Evolutionary conservation across 2,113 vertebrate species (phyloP).

Genomic region (Rafetus swinhoei): DNA sequence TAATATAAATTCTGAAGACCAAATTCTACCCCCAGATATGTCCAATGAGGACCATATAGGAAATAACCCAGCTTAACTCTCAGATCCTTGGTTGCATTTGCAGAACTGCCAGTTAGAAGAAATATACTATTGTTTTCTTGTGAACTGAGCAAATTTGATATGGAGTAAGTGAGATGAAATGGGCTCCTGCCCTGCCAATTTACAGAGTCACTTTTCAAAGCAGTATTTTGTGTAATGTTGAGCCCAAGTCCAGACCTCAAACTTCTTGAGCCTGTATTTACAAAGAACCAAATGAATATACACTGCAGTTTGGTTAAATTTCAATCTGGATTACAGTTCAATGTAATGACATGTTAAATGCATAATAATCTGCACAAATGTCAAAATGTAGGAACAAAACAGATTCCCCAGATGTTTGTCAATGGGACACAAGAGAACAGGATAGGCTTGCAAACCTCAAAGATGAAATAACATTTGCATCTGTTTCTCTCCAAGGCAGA

Average conservation of each 20-base stretch:
- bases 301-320: conserved; percentile 47
- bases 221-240: background rate
- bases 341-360: background rate
- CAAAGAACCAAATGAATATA: conserved; percentile 5
- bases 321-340: conserved; percentile 16
- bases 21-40: background rate
- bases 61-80: background rate
- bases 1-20: background rate
- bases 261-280: conserved; percentile 16
- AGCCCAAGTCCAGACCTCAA: background rate
- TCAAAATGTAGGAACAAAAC: background rate
- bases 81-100: background rate
- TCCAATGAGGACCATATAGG: background rate
- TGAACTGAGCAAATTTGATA: background rate
- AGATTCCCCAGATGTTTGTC: background rate
- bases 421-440: accelerated
- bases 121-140: background rate
- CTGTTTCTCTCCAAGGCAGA: background rate
- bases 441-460: background rate
- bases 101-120: background rate
- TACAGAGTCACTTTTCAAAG: background rate
- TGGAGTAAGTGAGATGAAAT: conserved; percentile 36
- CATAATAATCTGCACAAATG: background rate
- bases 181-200: background rate
- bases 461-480: background rate